Base-by-base conservation (phyloP, 1,140 invertebrate species). In the Lucilia sericata region DNA sequence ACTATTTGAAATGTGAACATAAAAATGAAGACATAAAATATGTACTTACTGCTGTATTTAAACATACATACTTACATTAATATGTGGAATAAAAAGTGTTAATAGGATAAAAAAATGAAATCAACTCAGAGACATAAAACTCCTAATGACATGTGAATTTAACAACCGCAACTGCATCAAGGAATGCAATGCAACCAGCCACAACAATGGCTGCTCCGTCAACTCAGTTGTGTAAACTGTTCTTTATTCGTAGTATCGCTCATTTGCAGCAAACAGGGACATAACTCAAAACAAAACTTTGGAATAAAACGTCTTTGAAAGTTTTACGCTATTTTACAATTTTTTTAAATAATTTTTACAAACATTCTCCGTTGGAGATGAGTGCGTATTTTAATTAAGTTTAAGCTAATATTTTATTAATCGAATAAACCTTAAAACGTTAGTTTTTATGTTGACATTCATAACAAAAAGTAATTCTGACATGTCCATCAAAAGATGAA, bases 151-250 rank as follows among this genome's bases (percentile, higher is more conserved):
- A 70, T 21, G 65, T 70, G n/a, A 70, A 25, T 70, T 70, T 70
- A 70, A 70, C 65, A 70, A 70, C 65, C 65, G 19, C 65, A 70
- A 70, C 65, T 70, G 65, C 65, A 70, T 70, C 65, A 70, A 70
- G 65, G 7, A 19, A 70, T 70, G 65, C 65, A 30, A 30, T 30
- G 25, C 25, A 30, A 30, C 25, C 25, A 70, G 19, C 65, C 21
- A 21, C n/a, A 70, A 70, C 65, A 70, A 70, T 70, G 65, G n/a
- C 19, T 21, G 51, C 3, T 70, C 4, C 17, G 65, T 21, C 65
- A 70, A 70, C 65, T 70, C n/a, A 70, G 21, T 70, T 70, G 65
- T 70, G 65, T 10, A 70, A 70, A 70, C 4, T 8, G 51, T 55
- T 17, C 51, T 55, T 55, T 55, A 55, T 55, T 8, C 42, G 0